A percentile compares a stretch with the other conserved stretches of the same genome.
Conservation (phyloP, 2,113 vertebrate genomes). For the Leptobrachium ailaonicum region DNA sequence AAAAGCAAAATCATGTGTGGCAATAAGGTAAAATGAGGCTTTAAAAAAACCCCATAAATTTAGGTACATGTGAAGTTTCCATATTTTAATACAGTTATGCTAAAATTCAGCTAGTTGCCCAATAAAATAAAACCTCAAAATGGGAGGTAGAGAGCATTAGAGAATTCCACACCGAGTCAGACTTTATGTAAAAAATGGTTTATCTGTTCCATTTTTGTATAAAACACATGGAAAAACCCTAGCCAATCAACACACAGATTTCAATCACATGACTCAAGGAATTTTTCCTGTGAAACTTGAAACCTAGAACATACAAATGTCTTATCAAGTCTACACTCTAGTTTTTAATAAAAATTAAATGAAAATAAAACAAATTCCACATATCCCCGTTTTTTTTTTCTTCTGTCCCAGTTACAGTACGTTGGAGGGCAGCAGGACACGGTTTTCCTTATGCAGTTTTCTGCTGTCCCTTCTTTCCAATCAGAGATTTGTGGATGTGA, state of each 20-base stretch:
- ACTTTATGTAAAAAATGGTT: slow-evolving; percentile 83
- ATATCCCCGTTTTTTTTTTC: slow-evolving; percentile 61
- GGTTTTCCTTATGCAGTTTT: slow-evolving; percentile 84
- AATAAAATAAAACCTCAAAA: neutral
- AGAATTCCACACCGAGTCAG: slow-evolving; percentile 22
- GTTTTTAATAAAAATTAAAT: slow-evolving; percentile 55
- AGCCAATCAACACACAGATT: slow-evolving; percentile 78
- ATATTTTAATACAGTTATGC: no score
- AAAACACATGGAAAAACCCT: slow-evolving; percentile 83
- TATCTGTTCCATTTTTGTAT: slow-evolving; percentile 90
- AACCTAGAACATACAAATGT: slow-evolving; percentile 83
- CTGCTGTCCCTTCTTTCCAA: slow-evolving; percentile 98
- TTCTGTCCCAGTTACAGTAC: slow-evolving; percentile 68
- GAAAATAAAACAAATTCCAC: slow-evolving; percentile 62
- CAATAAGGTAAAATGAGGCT: no score
- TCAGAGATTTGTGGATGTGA: slow-evolving; percentile 98
- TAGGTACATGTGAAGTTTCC: no score
- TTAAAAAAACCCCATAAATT: no score
- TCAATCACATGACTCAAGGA: slow-evolving; percentile 65
- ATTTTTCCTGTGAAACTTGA: slow-evolving; percentile 65
- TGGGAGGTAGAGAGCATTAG: neutral
- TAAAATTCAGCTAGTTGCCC: no score
- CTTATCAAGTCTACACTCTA: slow-evolving; percentile 64
- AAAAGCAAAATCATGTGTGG: no score
- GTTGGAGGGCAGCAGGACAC: slow-evolving; percentile 55